phyloP scores from a whole-genome alignment of 2,888 invertebrate species.

The Phrixothrix hirtus region DNA sequence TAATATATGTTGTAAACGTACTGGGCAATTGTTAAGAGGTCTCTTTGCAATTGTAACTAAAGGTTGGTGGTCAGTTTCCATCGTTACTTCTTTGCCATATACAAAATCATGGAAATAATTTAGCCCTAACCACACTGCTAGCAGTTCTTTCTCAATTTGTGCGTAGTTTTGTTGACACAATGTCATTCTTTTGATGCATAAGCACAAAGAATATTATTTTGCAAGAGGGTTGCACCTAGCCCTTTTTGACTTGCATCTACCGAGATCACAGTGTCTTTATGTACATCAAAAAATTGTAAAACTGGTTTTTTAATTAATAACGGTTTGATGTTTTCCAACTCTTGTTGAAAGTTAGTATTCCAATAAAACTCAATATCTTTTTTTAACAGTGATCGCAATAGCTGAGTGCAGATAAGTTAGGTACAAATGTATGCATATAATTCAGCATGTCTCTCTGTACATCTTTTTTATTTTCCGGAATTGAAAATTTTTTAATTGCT shows the following conservation, averaged over 20 bases:
- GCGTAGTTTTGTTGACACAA: constrained; percentile 39
- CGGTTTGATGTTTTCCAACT: too few relatives aligned
- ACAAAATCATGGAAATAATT: constrained; percentile 44
- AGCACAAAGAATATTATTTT: constrained; percentile 44
- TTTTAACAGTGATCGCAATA: neutral
- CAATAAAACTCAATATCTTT: neutral
- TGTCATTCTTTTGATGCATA: constrained; percentile 41
- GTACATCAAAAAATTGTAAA: constrained; percentile 11
- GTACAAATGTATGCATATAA: too few relatives aligned
- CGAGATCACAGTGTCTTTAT: constrained; percentile 7
- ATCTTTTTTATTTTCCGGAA: too few relatives aligned
- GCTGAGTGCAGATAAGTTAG: too few relatives aligned
- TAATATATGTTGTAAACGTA: neutral
- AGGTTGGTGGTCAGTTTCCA: constrained; percentile 31
- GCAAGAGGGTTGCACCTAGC: constrained; percentile 43
- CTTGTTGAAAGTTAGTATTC: too few relatives aligned
- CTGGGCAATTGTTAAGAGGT: constrained; percentile 8
- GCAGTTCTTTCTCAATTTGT: constrained; percentile 45
- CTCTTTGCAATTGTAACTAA: constrained; percentile 11
- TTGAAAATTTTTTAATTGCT: too few relatives aligned
- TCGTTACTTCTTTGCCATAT: constrained; percentile 31
- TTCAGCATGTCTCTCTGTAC: too few relatives aligned
- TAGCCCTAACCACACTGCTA: constrained; percentile 44
- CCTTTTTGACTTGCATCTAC: constrained; percentile 12
- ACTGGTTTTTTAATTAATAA: neutral